Base-by-base conservation (phyloP, 2,888 invertebrate genomes). In the Epinotia bilunana region DNA sequence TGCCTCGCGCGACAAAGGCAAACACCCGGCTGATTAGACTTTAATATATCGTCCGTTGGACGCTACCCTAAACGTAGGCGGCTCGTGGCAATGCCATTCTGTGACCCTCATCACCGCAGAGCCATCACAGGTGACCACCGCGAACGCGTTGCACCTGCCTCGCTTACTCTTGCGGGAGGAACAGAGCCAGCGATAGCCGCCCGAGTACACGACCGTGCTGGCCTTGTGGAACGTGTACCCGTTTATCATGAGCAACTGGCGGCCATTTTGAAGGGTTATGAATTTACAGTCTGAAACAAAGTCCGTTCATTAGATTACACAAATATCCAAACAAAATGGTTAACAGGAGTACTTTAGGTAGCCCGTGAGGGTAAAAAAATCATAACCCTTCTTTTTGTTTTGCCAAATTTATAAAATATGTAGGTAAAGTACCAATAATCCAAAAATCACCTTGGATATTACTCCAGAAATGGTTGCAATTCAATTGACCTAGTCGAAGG, bases 161-260 rank as follows among this genome's bases (percentile, higher is more conserved):
- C 49, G 39, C 43, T 74, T 74, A 39, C 64, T 74, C 53, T 64
- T 70, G 18, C 74, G 69, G 11, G 70, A 74, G 13, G 74, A 74
- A 53, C 74, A 74, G 49, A 64, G 53, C 74, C 70, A 74, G 23
- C 74, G 74, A 53, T 71, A 60, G 23, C 74, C 74, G 11, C 64
- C 74, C 2, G 70, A 57, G 67, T 73, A 73, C 28, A 73, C 43
- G 28, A 73, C 68, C 0, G 64, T 61, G 53, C 53, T 65, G 3
- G 43, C 39, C 16, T 71, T 74, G 28, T 74, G 64, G 43, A 71
- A 76, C 13, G 73, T 76, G 57, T 76, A 76, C 11, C 70, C 73
- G 39, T 73, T 73, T 28, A 70, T 69, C 69, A 70, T 43, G 12
- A 76, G 73, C 16, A 76, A 43, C 18, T 60, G 33, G 12, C 43